These are phyloP conservation scores for Agrochola lota DNA, from an alignment of 2,888 invertebrate genomes.

Conservation along the genomic window DNA sequence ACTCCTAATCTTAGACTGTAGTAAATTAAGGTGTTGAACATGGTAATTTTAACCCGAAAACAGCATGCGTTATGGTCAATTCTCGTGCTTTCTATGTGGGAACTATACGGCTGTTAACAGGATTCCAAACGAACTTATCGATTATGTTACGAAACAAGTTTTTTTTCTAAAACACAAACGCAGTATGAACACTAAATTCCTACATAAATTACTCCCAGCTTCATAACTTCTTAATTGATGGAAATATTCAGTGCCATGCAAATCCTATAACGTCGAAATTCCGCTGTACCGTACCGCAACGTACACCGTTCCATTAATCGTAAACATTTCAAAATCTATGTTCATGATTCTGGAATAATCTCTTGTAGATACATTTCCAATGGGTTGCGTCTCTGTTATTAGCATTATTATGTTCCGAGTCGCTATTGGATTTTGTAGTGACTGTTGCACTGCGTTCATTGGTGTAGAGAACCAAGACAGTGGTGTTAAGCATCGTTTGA, in stretches of 20 bases:
- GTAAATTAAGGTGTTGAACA: background rate
- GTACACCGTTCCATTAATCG: constrained; percentile 47
- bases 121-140: background rate
- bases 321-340: constrained; percentile 45
- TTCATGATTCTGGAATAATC: constrained; percentile 52
- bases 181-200: background rate
- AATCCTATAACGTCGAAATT: constrained; percentile 25
- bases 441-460: background rate
- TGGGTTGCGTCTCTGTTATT: background rate
- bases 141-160: background rate
- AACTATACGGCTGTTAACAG: background rate
- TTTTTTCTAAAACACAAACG: background rate
- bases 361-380: constrained; percentile 30
- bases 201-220: background rate
- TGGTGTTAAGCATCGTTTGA: background rate
- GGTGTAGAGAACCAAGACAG: background rate
- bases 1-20: background rate
- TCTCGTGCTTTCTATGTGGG: background rate
- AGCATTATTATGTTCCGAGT: constrained; percentile 1
- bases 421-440: constrained; percentile 1
- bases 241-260: constrained; percentile 34
- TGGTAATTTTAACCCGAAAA: background rate
- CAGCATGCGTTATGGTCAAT: background rate
- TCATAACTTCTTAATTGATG: constrained; percentile 10
- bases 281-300: constrained; percentile 1